phyloP scores from a whole-genome alignment of 2,113 vertebrate species.

The Xiphophorus maculatus region DNA sequence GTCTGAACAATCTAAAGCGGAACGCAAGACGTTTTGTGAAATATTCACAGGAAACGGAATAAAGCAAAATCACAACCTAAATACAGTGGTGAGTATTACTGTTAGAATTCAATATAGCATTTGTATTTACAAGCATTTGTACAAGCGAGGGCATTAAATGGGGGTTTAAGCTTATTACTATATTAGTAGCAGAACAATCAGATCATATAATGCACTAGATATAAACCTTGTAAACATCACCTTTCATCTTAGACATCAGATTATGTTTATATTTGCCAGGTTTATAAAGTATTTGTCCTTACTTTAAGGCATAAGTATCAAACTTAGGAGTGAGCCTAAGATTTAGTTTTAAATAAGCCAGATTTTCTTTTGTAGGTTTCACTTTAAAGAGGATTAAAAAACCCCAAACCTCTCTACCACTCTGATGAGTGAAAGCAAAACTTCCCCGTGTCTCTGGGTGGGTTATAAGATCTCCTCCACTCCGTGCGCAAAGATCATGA shows the following conservation, averaged over 20 bases:
- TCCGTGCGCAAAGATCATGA: slow-evolving; percentile 98
- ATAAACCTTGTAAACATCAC: slow-evolving; percentile 74
- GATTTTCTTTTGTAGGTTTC: slow-evolving; percentile 39
- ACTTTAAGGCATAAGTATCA: slow-evolving; percentile 79
- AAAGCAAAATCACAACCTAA: slow-evolving; percentile 60
- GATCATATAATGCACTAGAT: slow-evolving; percentile 73
- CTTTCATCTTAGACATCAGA: slow-evolving; percentile 56
- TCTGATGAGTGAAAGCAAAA: slow-evolving; percentile 20
- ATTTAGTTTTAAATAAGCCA: slow-evolving; percentile 56
- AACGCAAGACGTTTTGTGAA: slow-evolving; percentile 58
- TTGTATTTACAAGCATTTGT: slow-evolving; percentile 80
- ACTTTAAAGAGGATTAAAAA: slow-evolving; percentile 16
- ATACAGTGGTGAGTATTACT: slow-evolving; percentile 66
- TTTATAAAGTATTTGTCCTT: slow-evolving; percentile 67
- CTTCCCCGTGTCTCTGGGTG: slow-evolving; percentile 47
- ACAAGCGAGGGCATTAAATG: slow-evolving; percentile 61
- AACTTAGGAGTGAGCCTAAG: slow-evolving; percentile 54
- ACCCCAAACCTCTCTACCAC: background rate
- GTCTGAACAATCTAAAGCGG: slow-evolving; percentile 66
- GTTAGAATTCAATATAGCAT: slow-evolving; percentile 80
- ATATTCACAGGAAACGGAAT: slow-evolving; percentile 64
- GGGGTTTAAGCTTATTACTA: slow-evolving; percentile 59
- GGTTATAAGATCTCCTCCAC: slow-evolving; percentile 92
- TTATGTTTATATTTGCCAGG: slow-evolving; percentile 59
- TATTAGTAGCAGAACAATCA: slow-evolving; percentile 73